phyloP scores from a whole-genome alignment of 64 coral and sea anemone genomes.

The Stichodactyla mertensii region DNA sequence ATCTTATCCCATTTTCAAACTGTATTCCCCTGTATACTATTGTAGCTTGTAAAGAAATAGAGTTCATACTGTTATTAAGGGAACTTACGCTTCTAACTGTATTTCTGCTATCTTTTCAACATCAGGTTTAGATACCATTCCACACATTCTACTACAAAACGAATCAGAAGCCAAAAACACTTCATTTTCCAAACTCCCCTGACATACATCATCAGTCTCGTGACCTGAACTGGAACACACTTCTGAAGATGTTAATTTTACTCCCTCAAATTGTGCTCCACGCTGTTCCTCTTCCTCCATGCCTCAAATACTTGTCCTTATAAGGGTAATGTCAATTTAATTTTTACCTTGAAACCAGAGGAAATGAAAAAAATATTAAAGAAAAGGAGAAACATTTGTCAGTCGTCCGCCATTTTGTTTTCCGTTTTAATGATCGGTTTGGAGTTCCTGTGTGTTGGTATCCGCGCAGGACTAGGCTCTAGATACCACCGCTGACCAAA shows the following conservation, averaged over 20 bases:
- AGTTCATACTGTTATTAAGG: neutral
- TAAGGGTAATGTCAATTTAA: neutral
- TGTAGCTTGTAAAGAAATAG: neutral
- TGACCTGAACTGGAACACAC: neutral
- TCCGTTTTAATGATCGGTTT: neutral
- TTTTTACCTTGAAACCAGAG: neutral
- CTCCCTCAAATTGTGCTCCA: neutral
- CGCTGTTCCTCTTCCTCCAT: neutral
- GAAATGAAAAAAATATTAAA: neutral
- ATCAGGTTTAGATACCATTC: slow-evolving; percentile 34
- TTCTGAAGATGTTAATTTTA: neutral
- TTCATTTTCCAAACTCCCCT: neutral
- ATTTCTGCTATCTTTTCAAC: slow-evolving; percentile 12
- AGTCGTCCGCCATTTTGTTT: neutral
- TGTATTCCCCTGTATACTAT: neutral
- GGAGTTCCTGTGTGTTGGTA: neutral
- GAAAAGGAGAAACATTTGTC: neutral
- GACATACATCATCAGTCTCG: neutral
- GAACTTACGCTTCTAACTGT: slow-evolving; percentile 48
- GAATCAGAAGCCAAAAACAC: slow-evolving; percentile 17
- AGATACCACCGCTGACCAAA: neutral
- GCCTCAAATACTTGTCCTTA: neutral
- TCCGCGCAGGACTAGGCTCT: neutral
- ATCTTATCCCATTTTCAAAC: no score
- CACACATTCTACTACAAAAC: slow-evolving; percentile 35